Evolutionary conservation across 2,888 invertebrate species (phyloP).

Genomic region (Spatulosminthurus flaviceps): DNA sequence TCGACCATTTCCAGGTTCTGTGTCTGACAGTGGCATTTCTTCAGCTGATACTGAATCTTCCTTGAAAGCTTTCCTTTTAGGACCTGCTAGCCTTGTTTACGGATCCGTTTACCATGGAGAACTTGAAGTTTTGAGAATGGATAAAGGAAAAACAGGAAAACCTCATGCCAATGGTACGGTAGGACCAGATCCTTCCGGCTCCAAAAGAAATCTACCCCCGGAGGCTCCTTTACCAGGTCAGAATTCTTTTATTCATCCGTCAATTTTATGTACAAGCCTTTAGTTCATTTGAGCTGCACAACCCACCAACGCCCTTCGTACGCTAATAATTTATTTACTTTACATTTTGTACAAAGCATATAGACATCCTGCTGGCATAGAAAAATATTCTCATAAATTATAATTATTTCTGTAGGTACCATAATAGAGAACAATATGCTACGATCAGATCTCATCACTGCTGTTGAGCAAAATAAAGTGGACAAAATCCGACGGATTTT

Average conservation of each 20-base stretch:
- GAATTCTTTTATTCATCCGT: too few species aligned
- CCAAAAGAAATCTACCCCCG: slow-evolving; percentile 2
- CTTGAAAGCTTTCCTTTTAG: slow-evolving; percentile 36
- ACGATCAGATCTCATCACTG: slow-evolving; percentile 59
- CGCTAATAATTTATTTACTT: too few species aligned
- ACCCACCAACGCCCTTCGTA: too few species aligned
- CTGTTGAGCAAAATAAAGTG: slow-evolving; percentile 62
- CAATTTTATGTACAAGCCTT: too few species aligned
- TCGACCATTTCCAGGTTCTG: not conserved
- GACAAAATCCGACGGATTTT: slow-evolving; percentile 62
- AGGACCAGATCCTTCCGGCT: slow-evolving; percentile 46
- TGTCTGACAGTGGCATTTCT: slow-evolving; percentile 52
- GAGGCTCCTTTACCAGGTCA: slow-evolving; percentile 26
- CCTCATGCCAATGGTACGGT: slow-evolving; percentile 47
- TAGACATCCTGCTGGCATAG: too few species aligned
- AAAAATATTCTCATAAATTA: too few species aligned
- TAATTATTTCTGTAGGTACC: slow-evolving; percentile 21
- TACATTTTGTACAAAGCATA: too few species aligned
- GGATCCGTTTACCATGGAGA: slow-evolving; percentile 48
- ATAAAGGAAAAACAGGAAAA: slow-evolving; percentile 45
- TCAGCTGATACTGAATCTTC: slow-evolving; percentile 46
- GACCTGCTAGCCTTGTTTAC: slow-evolving; percentile 44
- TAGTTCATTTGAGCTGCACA: too few species aligned
- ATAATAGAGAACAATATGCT: slow-evolving; percentile 46
- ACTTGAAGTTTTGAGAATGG: slow-evolving; percentile 44